Conservation (phyloP, 2,113 vertebrate genomes). For the Accipiter cooperii region DNA sequence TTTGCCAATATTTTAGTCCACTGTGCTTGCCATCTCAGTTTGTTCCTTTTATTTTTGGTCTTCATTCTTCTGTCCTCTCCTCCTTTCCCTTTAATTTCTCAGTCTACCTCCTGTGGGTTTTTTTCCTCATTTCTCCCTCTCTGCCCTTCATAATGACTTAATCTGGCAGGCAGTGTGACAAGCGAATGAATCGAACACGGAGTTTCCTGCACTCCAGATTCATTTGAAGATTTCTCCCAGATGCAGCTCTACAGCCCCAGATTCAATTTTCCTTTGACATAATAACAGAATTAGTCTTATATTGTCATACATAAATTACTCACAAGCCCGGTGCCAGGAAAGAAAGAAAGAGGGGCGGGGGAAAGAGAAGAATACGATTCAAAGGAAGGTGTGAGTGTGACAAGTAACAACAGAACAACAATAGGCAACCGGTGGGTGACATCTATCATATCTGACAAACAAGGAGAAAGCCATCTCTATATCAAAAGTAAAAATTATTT, state of each 20-base stretch:
- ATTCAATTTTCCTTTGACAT: slow-evolving; percentile 78
- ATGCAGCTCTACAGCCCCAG: slow-evolving; percentile 61
- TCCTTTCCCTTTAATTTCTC: not conserved
- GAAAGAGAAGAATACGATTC: slow-evolving; percentile 11
- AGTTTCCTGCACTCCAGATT: slow-evolving; percentile 59
- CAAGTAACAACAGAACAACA: slow-evolving; percentile 55
- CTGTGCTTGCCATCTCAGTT: not conserved
- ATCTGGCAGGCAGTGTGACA: slow-evolving; percentile 69
- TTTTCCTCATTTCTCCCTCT: slow-evolving; percentile 39
- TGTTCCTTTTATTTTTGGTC: not conserved
- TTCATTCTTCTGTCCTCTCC: not conserved
- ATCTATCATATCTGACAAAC: slow-evolving; percentile 65
- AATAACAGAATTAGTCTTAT: slow-evolving; percentile 72
- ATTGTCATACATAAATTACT: slow-evolving; percentile 76
- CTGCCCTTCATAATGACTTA: slow-evolving; percentile 68
- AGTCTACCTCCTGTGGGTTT: not conserved
- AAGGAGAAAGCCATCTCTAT: slow-evolving; percentile 39
- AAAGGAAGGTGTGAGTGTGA: slow-evolving; percentile 47
- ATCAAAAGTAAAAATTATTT: slow-evolving; percentile 47
- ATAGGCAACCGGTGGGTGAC: slow-evolving; percentile 39
- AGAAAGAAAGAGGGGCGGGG: not conserved
- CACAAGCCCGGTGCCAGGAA: slow-evolving; percentile 41
- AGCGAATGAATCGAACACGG: slow-evolving; percentile 34
- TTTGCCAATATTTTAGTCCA: not conserved
- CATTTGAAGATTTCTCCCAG: slow-evolving; percentile 70